Conservation (phyloP, 2,888 invertebrate species). For the Phyllotreta cruciferae region DNA sequence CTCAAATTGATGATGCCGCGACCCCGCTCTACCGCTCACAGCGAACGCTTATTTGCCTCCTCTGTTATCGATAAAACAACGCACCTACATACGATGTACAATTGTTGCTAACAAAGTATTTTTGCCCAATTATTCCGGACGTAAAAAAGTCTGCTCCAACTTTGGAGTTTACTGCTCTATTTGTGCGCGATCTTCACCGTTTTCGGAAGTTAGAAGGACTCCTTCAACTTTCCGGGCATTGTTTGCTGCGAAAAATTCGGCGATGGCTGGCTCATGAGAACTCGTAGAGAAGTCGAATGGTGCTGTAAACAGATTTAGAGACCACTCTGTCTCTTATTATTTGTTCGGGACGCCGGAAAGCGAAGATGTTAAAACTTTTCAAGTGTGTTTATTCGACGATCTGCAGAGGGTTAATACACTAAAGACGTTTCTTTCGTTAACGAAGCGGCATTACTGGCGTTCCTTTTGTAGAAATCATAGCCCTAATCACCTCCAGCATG, state of each 20-base stretch:
- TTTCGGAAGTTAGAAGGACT: slow-evolving; percentile 2
- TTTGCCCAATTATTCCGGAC: too few relatives aligned
- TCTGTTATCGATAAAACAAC: neutral
- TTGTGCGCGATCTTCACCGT: neutral
- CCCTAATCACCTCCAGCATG: too few relatives aligned
- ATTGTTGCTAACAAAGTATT: too few relatives aligned
- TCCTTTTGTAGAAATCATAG: too few relatives aligned
- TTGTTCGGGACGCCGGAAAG: slow-evolving; percentile 4
- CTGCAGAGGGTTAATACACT: too few relatives aligned
- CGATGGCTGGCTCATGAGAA: slow-evolving; percentile 3
- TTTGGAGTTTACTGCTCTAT: slow-evolving; percentile 11
- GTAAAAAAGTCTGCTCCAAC: neutral
- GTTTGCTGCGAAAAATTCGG: slow-evolving; percentile 15
- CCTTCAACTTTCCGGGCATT: slow-evolving; percentile 7
- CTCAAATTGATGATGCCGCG: slow-evolving; percentile 15
- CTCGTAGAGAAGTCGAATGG: slow-evolving; percentile 10
- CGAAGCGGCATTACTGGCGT: too few relatives aligned
- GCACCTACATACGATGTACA: too few relatives aligned
- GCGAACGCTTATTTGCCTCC: neutral
- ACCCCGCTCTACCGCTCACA: neutral
- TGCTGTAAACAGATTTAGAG: slow-evolving; percentile 14
- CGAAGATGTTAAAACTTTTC: neutral
- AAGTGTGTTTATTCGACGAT: too few relatives aligned
- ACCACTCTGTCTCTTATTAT: slow-evolving; percentile 10
- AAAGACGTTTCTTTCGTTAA: too few relatives aligned